These are phyloP conservation scores for Tiphia femorata DNA, from an alignment of 2,888 invertebrate species.

Conservation along the genomic window DNA sequence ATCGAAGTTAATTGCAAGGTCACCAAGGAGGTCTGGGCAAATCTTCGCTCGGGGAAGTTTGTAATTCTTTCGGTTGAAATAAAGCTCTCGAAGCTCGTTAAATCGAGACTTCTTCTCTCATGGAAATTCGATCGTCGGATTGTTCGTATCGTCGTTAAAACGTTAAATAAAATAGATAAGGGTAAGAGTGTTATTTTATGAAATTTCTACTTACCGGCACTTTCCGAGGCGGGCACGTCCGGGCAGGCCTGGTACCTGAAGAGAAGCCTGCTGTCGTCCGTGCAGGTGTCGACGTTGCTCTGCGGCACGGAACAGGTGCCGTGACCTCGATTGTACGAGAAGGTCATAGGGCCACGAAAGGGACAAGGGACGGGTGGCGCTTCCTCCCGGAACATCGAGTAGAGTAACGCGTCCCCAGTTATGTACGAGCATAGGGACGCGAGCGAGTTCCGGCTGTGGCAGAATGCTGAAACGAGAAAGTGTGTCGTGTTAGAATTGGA, in stretches of 20 bases:
- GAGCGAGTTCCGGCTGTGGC: constrained; percentile 80
- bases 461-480: constrained; percentile 76
- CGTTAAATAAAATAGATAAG: background rate
- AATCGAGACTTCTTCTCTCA: too few relatives aligned
- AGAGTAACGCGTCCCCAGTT: constrained; percentile 89
- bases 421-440: constrained; percentile 87
- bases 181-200: background rate
- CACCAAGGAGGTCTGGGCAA: too few relatives aligned
- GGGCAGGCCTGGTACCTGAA: constrained; percentile 95
- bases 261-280: constrained; percentile 89
- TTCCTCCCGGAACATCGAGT: constrained; percentile 90
- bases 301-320: constrained; percentile 91
- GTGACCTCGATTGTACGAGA: constrained; percentile 92
- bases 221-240: constrained; percentile 90
- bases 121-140: background rate
- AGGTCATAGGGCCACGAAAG: constrained; percentile 88
- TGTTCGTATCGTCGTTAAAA: background rate
- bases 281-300: constrained; percentile 94
- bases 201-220: constrained; percentile 77
- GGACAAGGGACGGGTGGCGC: constrained; percentile 92
- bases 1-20: too few relatives aligned
- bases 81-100: too few relatives aligned
- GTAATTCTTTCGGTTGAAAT: too few relatives aligned
- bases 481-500: background rate
- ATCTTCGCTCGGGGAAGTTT: too few relatives aligned